These are phyloP conservation scores for Serranus cabrilla DNA, from an alignment of 2,797 vertebrate species.

Conservation along the genomic window DNA sequence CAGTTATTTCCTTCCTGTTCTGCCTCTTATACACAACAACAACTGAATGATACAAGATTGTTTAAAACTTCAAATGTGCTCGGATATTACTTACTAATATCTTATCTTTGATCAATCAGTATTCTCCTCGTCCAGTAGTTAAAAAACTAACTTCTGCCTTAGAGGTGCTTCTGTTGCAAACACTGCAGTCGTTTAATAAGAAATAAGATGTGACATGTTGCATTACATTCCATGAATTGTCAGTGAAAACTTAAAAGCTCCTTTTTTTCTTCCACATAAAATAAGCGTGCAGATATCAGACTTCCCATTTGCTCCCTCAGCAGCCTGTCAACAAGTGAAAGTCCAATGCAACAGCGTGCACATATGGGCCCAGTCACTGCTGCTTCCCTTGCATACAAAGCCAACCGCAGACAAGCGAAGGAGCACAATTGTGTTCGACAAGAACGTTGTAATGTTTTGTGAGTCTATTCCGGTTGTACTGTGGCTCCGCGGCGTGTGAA, in stretches of 20 bases:
- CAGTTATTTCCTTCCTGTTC: constrained; percentile 12
- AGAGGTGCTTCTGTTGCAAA: constrained; percentile 19
- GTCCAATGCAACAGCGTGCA: constrained; percentile 32
- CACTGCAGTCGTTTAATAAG: constrained; percentile 20
- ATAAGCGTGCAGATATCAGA: constrained; percentile 39
- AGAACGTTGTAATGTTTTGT: constrained; percentile 20
- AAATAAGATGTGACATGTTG: constrained; percentile 42
- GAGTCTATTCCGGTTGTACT: constrained; percentile 1
- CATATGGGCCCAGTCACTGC: constrained; percentile 31
- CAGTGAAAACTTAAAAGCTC: constrained; percentile 32
- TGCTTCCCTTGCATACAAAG: constrained; percentile 22
- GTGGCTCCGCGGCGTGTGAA: constrained; percentile 27
- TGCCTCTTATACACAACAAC: constrained; percentile 28
- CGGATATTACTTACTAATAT: neutral
- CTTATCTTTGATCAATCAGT: constrained; percentile 15
- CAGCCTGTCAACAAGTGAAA: constrained; percentile 63
- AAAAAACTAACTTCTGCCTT: neutral
- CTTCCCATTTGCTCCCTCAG: constrained; percentile 39
- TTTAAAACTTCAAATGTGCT: neutral
- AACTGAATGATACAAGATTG: neutral
- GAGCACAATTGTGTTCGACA: constrained; percentile 10
- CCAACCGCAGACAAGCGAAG: constrained; percentile 7
- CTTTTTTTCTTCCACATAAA: constrained; percentile 31
- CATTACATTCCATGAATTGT: constrained; percentile 32
- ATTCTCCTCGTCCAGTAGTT: constrained; percentile 2